Conservation (phyloP, 2,797 vertebrate species). For the Paguma larvata region DNA sequence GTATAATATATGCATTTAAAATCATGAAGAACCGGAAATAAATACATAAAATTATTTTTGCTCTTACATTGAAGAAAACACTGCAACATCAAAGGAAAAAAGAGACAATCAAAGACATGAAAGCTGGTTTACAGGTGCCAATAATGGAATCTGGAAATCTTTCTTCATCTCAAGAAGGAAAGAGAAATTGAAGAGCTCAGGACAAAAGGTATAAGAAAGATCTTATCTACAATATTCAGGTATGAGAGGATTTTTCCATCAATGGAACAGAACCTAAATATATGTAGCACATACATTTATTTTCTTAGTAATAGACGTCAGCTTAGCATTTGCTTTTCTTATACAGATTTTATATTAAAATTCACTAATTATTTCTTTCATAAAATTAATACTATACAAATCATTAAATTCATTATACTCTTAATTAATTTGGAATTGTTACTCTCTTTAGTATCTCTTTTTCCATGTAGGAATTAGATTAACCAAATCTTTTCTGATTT, state of each 20-base stretch:
- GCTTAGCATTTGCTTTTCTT: not conserved
- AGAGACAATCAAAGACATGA: not conserved
- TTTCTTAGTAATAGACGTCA: not conserved
- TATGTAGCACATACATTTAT: not conserved
- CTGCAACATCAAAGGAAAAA: not conserved
- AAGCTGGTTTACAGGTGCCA: not conserved
- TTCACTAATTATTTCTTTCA: not conserved
- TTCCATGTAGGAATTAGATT: not conserved
- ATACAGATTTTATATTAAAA: not conserved
- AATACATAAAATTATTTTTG: constrained; percentile 2
- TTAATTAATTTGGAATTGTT: not conserved
- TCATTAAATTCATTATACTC: not conserved
- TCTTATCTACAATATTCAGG: not conserved
- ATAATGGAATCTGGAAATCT: not conserved
- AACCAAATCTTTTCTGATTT: constrained; percentile 8
- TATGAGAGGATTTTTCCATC: not conserved
- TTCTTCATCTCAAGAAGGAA: not conserved
- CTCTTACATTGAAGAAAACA: not conserved
- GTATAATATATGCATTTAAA: constrained; percentile 34
- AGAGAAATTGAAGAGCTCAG: not conserved
- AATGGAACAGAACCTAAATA: not conserved
- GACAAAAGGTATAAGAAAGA: not conserved
- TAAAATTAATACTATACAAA: not conserved
- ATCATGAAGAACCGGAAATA: constrained; percentile 1
- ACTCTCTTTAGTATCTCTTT: not conserved